Percentiles rank a stretch among this genome's conserved stretches.
Evolutionary conservation across 2,888 invertebrate species (phyloP).

Genomic region (Proisotoma minuta): DNA sequence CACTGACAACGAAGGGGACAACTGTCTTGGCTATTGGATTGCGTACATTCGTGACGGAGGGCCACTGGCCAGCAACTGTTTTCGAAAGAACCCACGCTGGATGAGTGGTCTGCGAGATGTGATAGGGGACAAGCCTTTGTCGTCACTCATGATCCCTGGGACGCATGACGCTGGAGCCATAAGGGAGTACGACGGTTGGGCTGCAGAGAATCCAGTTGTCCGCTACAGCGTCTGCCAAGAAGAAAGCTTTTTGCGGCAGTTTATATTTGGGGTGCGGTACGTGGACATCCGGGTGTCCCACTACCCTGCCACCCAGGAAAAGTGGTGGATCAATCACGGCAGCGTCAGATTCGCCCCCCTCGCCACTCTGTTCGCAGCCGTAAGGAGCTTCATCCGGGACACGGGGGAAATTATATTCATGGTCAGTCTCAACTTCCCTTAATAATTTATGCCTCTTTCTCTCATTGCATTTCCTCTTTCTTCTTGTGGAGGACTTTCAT

Average conservation of each 20-base stretch:
- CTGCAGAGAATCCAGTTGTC: constrained; percentile 8
- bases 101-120: constrained; percentile 61
- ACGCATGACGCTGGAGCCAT: constrained; percentile 65
- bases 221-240: constrained; percentile 51
- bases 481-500: too few relatives aligned
- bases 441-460: too few relatives aligned
- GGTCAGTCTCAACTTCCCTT: too few relatives aligned
- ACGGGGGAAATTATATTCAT: constrained; percentile 60
- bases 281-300: constrained; percentile 60
- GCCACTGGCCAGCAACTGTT: constrained; percentile 56
- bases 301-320: constrained; percentile 49
- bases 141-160: constrained; percentile 62
- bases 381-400: constrained; percentile 55
- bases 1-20: constrained; percentile 6
- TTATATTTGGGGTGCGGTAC: constrained; percentile 60
- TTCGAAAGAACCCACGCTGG: constrained; percentile 78
- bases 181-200: constrained; percentile 53
- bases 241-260: constrained; percentile 58
- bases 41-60: constrained; percentile 44
- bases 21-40: constrained; percentile 49
- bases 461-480: too few relatives aligned
- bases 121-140: constrained; percentile 59
- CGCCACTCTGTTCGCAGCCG: constrained; percentile 54
- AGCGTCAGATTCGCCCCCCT: constrained; percentile 55
- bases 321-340: constrained; percentile 59